Evolutionary conservation across 2,888 invertebrate species (phyloP).

Genomic region (Spilosoma lubricipeda): DNA sequence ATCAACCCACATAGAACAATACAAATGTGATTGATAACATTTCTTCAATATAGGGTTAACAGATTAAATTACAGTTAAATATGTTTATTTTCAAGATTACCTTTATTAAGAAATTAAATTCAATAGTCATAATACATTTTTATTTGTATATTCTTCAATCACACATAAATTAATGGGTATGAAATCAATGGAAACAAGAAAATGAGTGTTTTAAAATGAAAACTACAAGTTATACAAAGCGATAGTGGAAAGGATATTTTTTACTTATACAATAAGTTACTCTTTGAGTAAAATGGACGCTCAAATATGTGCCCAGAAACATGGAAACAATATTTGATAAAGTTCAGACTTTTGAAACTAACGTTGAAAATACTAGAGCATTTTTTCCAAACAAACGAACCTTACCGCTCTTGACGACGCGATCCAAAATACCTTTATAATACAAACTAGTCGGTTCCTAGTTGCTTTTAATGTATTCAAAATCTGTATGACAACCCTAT

Average conservation of each 20-base stretch:
- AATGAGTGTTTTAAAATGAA: no score
- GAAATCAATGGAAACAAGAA: background rate
- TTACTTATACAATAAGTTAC: no score
- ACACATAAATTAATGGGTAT: background rate
- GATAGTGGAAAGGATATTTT: no score
- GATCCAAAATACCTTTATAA: background rate
- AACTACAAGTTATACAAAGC: no score
- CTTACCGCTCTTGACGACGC: background rate
- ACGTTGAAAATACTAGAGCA: background rate
- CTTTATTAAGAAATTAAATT: background rate
- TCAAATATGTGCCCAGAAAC: background rate
- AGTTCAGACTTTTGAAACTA: background rate
- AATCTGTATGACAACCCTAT: slow-evolving; percentile 31
- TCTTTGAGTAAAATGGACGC: no score
- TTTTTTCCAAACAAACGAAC: background rate
- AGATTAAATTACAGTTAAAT: background rate
- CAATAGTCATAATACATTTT: background rate
- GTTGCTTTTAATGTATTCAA: background rate
- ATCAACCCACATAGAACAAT: slow-evolving; percentile 58
- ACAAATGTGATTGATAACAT: slow-evolving; percentile 63
- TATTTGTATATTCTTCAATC: background rate
- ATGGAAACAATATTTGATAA: background rate
- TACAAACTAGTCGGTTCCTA: background rate
- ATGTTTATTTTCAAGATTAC: background rate
- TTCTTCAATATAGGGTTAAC: slow-evolving; percentile 44